Conservation (phyloP, 2,888 invertebrate genomes). For the Polietes domitor region DNA sequence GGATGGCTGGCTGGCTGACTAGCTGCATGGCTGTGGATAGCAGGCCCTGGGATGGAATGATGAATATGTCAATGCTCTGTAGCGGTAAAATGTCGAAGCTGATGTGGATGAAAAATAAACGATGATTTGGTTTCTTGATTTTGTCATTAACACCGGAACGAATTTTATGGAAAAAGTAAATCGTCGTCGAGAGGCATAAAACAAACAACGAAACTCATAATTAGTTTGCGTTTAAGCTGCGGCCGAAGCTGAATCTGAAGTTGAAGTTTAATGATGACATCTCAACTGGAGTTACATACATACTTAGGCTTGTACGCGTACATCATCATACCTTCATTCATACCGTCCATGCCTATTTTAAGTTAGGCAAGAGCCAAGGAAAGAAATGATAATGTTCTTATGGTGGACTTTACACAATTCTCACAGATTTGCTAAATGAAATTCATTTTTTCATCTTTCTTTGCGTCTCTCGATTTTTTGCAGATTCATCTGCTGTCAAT, state of each 20-base stretch:
- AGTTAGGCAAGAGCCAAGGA: neutral
- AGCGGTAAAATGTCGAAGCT: constrained; percentile 60
- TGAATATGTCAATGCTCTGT: constrained; percentile 67
- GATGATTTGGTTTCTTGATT: constrained; percentile 57
- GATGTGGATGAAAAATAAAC: constrained; percentile 29
- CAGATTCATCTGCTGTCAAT: too few species aligned
- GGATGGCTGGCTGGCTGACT: neutral
- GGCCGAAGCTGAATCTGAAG: too few species aligned
- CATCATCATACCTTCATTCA: too few species aligned
- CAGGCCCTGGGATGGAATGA: constrained; percentile 2
- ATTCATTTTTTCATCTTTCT: too few species aligned
- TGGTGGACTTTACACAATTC: neutral
- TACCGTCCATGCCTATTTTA: neutral
- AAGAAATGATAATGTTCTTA: neutral
- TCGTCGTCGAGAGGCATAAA: neutral
- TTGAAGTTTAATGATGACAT: constrained; percentile 44
- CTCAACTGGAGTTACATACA: neutral
- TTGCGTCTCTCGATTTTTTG: too few species aligned
- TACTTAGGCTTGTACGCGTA: too few species aligned
- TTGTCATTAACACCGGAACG: constrained; percentile 66
- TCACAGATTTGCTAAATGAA: neutral
- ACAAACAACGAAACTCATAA: constrained; percentile 29
- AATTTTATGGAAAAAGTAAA: constrained; percentile 4
- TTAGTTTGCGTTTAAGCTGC: constrained; percentile 18
- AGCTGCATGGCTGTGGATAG: too few species aligned